Base-by-base conservation (phyloP, 2,888 invertebrate genomes). In the Venusia cambrica region DNA sequence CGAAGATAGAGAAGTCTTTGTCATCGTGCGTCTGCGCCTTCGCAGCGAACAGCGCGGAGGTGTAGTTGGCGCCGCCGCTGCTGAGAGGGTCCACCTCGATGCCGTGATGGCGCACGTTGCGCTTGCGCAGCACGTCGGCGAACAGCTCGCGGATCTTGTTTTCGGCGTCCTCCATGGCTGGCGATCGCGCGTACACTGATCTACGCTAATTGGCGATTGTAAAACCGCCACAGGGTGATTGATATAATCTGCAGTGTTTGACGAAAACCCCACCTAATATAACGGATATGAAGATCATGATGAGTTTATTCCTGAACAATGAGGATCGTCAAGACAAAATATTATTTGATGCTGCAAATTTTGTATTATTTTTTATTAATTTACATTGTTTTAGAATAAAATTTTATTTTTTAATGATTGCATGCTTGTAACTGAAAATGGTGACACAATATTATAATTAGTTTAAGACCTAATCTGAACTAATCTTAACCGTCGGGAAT, bases 51-150 rank as follows among this genome's bases (percentile, higher is more conserved):
- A 73, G 44, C 0, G 44, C 43, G 1, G 73, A 69, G 2, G 73
- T 69, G 34, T 61, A 68, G 40, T 73, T 73, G 1, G 62, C 64
- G 4, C 72, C 73, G 4, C 58, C 70, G 38, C 63, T 64, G n/a
- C 42, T 60, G 6, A 69, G 40, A 3, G 55, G 34, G 8, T 46
- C 51, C 3, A 68, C 8, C n/a, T 49, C 24, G 11, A 63, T 19
- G 1, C 57, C 43, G 5, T 42, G 33, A 13, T 48, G 21, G 5
- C 35, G 34, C 30, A 57, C 50, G 6, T 56, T 27, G 2, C 55
- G 36, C n/a, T 62, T 48, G 12, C 32, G 33, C 17, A 61, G 48
- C 19, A 70, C 51, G 22, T 48, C 39, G 13, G 51, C 37, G 5
- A 72, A 42, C 15, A 72, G 21, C 10, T 53, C 45, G 2, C 54